Evolutionary conservation across 1,140 invertebrate species (phyloP).

Genomic region (Scaptomyza graminum): DNA sequence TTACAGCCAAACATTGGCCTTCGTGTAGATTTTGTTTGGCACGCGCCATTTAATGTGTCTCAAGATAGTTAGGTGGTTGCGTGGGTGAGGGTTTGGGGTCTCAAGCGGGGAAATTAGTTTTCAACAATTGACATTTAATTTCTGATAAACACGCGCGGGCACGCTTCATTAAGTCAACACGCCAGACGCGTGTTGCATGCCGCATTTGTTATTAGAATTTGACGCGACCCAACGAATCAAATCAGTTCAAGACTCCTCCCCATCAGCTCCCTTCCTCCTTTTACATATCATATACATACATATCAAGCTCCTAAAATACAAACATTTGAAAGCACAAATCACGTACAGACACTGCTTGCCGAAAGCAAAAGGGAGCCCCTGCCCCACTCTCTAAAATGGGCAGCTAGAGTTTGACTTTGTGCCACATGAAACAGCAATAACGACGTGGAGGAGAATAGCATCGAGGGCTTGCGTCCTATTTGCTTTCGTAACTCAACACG

Average conservation of each 20-base stretch:
- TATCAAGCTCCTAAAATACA: slow-evolving; percentile 44
- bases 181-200: slow-evolving; percentile 63
- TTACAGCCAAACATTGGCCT: slow-evolving; percentile 11
- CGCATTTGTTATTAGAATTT: slow-evolving; percentile 71
- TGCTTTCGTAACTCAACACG: background rate
- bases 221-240: slow-evolving; percentile 18
- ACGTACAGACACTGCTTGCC: slow-evolving; percentile 52
- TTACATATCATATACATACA: slow-evolving; percentile 27
- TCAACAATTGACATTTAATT: slow-evolving; percentile 83
- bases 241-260: slow-evolving; percentile 19
- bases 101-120: slow-evolving; percentile 70
- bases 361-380: slow-evolving; percentile 10
- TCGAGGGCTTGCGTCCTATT: background rate
- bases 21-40: slow-evolving; percentile 43
- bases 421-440: slow-evolving; percentile 7
- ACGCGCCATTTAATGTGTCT: slow-evolving; percentile 69
- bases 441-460: background rate
- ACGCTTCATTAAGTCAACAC: slow-evolving; percentile 81
- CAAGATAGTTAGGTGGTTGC: background rate
- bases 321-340: slow-evolving; percentile 75
- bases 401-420: slow-evolving; percentile 15
- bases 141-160: slow-evolving; percentile 78
- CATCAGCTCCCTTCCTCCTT: slow-evolving; percentile 6
- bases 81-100: background rate
- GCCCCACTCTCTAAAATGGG: slow-evolving; percentile 6